Base-by-base conservation (phyloP, 1,140 invertebrate genomes). In the Copidosoma floridanum region DNA sequence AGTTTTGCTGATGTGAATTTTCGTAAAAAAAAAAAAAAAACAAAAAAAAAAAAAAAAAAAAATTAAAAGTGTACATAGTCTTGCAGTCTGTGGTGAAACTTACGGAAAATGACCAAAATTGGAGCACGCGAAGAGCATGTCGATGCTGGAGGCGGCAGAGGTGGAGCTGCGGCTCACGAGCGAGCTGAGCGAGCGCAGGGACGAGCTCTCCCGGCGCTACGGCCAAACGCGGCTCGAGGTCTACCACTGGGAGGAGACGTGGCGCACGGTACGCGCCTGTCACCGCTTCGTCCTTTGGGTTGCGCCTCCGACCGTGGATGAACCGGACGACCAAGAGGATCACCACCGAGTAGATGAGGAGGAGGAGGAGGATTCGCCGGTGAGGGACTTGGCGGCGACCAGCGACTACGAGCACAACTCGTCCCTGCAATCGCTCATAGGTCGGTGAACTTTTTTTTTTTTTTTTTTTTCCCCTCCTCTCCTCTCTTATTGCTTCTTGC, bases 281-380 rank as follows among this genome's bases (percentile, higher is more conserved):
- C 85, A 88, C 73, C 82, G 81, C 64, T 88, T 88, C 73, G 72
- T 88, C 20, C 83, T 82, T 67, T 81, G 82, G 67, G 74, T 85
- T 12, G 82, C 85, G 29, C 84, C 85, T 11, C 7, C 27, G 1
- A 6, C 32, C 12, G 1, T 7, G 10, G 47, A 18, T 16, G 14
- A 47, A 21, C 5, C 6, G 41, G n/a, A n/a, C n/a, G n/a, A n/a
- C n/a, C n/a, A n/a, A n/a, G n/a, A n/a, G n/a, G n/a, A n/a, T n/a
- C n/a, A n/a, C n/a, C n/a, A n/a, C n/a, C n/a, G n/a, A n/a, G n/a
- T n/a, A n/a, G n/a, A n/a, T n/a, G n/a, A n/a, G n/a, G n/a, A n/a
- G n/a, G n/a, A n/a, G n/a, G 18, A 43, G 20, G 41, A 16, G 18
- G 41, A 16, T 1, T 5, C 4, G 18, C 4, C n/a, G n/a, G n/a